Conservation (phyloP, 2,888 invertebrate species). For the Andrena trimmerana region DNA sequence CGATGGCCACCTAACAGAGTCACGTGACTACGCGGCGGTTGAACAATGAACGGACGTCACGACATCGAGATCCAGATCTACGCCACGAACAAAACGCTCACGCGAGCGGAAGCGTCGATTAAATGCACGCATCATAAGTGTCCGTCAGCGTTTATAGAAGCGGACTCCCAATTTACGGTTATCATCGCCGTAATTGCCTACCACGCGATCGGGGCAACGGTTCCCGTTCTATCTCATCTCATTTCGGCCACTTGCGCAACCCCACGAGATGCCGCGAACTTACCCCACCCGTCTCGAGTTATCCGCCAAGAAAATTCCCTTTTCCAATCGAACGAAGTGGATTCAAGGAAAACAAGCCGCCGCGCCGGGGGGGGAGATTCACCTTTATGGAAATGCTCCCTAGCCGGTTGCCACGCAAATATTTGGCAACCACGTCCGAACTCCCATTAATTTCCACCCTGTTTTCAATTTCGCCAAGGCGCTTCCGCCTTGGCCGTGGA, state of each 20-base stretch:
- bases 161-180: neutral
- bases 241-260: neutral
- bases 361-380: conserved; percentile 23
- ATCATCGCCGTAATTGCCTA: neutral
- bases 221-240: neutral
- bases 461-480: conserved; percentile 76
- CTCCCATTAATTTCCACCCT: conserved; percentile 77
- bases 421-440: conserved; percentile 73
- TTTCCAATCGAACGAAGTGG: conserved; percentile 40
- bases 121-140: conserved; percentile 16
- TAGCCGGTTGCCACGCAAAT: conserved; percentile 68
- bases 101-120: conserved; percentile 31
- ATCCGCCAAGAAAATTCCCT: conserved; percentile 37
- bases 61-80: conserved; percentile 21
- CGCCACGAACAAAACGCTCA: conserved; percentile 28
- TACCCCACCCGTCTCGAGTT: conserved; percentile 17
- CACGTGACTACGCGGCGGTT: neutral
- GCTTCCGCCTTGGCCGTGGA: conserved; percentile 47
- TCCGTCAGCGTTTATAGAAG: neutral
- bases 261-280: neutral
- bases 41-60: conserved; percentile 17
- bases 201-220: neutral
- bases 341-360: conserved; percentile 9
- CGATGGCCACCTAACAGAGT: neutral
- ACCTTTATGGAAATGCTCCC: conserved; percentile 60